Conservation (phyloP, 2,888 invertebrate genomes). For the Amiota communis region DNA sequence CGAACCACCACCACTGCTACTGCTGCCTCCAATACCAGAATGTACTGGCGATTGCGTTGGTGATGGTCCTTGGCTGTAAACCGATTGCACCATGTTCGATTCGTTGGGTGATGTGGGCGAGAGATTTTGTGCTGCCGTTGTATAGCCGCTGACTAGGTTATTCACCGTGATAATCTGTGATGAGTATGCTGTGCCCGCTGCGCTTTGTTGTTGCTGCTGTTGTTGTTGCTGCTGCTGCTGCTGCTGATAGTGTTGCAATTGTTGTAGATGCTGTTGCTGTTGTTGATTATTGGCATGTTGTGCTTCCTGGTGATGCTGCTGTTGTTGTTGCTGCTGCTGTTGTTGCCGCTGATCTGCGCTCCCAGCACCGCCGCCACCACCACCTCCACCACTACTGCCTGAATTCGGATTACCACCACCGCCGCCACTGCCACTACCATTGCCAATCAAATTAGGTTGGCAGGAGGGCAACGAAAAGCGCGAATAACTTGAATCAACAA, state of each 20-base stretch:
- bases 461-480: conserved; percentile 82
- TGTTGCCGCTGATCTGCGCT: conserved; percentile 67
- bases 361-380: conserved; percentile 52
- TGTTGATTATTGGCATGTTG: conserved; percentile 53
- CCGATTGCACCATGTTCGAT: conserved; percentile 75
- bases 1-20: conserved; percentile 58
- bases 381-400: conserved; percentile 59
- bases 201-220: conserved; percentile 58
- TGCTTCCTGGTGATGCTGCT: conserved; percentile 50
- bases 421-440: conserved; percentile 53
- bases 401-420: conserved; percentile 68
- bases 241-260: conserved; percentile 60
- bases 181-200: conserved; percentile 69
- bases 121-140: conserved; percentile 74
- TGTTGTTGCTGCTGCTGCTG: conserved; percentile 64
- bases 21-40: conserved; percentile 69
- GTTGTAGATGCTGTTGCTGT: conserved; percentile 60
- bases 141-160: conserved; percentile 75
- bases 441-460: conserved; percentile 75
- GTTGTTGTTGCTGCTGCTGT: conserved; percentile 39
- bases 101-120: conserved; percentile 77
- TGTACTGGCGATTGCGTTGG: conserved; percentile 73
- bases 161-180: conserved; percentile 73
- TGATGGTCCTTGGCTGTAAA: conserved; percentile 74
- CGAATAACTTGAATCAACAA: conserved; percentile 87